phyloP scores from a whole-genome alignment of 2,888 invertebrate species.

The Xanthia icteritia region DNA sequence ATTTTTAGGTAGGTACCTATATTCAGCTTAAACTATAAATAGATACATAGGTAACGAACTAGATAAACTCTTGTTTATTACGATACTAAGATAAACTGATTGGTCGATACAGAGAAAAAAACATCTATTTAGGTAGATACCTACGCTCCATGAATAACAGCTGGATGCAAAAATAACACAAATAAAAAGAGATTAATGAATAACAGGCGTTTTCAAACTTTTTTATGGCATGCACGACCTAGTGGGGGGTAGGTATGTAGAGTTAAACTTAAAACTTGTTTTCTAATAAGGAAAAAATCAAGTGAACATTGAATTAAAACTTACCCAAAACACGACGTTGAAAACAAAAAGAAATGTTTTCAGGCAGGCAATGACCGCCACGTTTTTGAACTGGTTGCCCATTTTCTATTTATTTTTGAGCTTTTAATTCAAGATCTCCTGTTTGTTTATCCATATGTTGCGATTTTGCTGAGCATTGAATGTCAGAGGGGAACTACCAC shows the following conservation, averaged over 20 bases:
- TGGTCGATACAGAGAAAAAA: background rate
- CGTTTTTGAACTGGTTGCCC: slow-evolving; percentile 93
- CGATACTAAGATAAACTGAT: background rate
- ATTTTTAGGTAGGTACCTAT: background rate
- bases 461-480: slow-evolving; percentile 32
- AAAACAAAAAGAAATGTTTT: slow-evolving; percentile 95
- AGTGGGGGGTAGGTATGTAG: too few species aligned
- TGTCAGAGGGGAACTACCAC: slow-evolving; percentile 62
- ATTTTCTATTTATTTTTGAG: slow-evolving; percentile 77
- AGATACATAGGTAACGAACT: background rate
- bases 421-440: slow-evolving; percentile 42
- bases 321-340: slow-evolving; percentile 95
- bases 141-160: slow-evolving; percentile 24
- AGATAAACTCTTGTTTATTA: background rate
- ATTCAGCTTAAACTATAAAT: background rate
- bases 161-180: background rate
- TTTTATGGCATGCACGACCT: background rate
- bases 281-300: background rate
- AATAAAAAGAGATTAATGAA: slow-evolving; percentile 11
- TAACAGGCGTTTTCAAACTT: background rate
- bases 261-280: background rate
- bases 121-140: background rate
- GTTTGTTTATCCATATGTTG: slow-evolving; percentile 53
- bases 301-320: slow-evolving; percentile 72
- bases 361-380: slow-evolving; percentile 94